Base-by-base conservation (phyloP, 2,113 vertebrate species). In the Hymenochirus boettgeri region DNA sequence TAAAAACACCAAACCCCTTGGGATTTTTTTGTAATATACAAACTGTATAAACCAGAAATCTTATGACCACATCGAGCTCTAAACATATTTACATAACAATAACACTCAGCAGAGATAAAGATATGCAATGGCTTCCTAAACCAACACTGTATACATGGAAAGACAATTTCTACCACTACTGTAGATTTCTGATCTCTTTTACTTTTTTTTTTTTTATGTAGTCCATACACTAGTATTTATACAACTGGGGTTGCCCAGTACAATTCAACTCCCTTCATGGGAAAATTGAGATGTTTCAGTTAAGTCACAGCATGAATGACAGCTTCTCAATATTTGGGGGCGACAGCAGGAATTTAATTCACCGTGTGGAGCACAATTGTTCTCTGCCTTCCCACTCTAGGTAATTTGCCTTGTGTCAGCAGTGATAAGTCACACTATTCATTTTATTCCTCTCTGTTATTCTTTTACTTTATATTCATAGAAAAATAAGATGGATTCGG, bases 261-360 rank as follows among this genome's bases (percentile, higher is more conserved):
- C 27, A 24, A 53, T 26, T 18, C 46, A 45, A 47, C 47, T 60
- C 59, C 60, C 56, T 57, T 29, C 42, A 33, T 69, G 57, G 5
- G 65, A 69, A 60, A 69, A 69, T 60, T 53, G 53, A 53, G 65
- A 48, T 31, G 65, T 69, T 69, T 69, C 57, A 60, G 45, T 69
- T 57, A 60, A 26, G 59, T 67, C 57, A 15, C 65, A 60, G 57
- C 48, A 26, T 59, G 65, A 69, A 13, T 59, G 65, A 60, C 55
- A 60, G 35, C 33, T 60, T 50, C 39, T 53, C 57, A 45, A 59
- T 60, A 60, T 60, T 60, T 69, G 53, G 57, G 57, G 57, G 57
- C 60, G 65, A 69, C 31, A 53, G 50, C 19, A 26, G 22, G 57
- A 69, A 60, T 69, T 45, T 59, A 18, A 69, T 69, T 60, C 25